Percentiles rank a stretch among this genome's conserved stretches.
Conservation (phyloP, 2,113 vertebrate species). For the Deroptyus accipitrinus region DNA sequence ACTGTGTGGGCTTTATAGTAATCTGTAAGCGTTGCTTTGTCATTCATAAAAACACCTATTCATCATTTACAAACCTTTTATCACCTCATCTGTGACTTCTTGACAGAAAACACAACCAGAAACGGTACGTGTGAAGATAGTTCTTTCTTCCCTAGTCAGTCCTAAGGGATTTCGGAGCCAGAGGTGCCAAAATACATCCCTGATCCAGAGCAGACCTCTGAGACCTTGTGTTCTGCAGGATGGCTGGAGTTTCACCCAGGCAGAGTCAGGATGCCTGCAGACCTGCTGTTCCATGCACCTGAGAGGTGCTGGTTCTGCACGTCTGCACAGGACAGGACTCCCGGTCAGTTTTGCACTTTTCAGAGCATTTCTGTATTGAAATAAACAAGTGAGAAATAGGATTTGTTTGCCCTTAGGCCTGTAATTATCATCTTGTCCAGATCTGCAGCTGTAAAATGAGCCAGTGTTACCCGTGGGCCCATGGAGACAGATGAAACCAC, state of each 20-base stretch:
- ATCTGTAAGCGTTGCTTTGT: slow-evolving; percentile 36
- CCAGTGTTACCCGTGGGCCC: not conserved
- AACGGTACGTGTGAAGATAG: not conserved
- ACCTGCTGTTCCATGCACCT: not conserved
- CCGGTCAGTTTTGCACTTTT: not conserved
- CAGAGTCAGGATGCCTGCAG: not conserved
- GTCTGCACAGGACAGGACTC: not conserved
- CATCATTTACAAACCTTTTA: not conserved
- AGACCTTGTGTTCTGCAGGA: not conserved
- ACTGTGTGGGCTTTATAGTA: slow-evolving; percentile 23
- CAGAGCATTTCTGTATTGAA: not conserved
- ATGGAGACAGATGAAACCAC: not conserved
- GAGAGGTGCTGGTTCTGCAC: not conserved
- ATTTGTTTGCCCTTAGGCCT: not conserved
- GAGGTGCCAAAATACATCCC: not conserved
- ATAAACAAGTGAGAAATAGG: not conserved
- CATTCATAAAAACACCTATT: not conserved
- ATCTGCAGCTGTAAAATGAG: not conserved
- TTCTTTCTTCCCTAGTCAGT: not conserved
- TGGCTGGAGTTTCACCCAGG: too few relatives aligned
- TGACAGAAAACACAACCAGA: not conserved
- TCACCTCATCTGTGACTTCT: not conserved
- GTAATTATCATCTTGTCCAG: not conserved
- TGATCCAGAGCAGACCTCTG: not conserved
- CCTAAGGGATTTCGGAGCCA: not conserved